Conservation (phyloP, 2,113 vertebrate species). For the Scomber scombrus region DNA sequence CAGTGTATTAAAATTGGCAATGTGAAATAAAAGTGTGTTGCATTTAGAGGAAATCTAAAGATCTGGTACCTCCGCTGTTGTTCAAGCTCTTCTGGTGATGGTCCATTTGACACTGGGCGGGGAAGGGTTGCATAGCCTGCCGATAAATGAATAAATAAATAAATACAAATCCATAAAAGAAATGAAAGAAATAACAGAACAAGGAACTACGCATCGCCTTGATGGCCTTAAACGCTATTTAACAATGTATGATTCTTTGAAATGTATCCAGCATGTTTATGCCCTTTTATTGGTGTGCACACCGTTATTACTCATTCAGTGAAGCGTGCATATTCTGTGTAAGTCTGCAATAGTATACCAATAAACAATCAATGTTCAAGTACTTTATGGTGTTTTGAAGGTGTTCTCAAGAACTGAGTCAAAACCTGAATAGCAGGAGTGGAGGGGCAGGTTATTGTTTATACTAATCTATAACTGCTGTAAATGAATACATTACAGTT, state of each 20-base stretch:
- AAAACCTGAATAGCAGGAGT: too few species aligned
- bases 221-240: neutral
- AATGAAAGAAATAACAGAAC: neutral
- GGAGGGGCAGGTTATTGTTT: too few species aligned
- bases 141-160: neutral
- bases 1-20: neutral
- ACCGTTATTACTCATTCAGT: neutral
- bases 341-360: neutral
- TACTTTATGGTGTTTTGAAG: neutral
- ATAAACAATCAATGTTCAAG: neutral
- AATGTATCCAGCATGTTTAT: neutral
- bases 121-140: conserved; percentile 79
- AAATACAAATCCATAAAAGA: conserved; percentile 23
- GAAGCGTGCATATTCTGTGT: conserved; percentile 31
- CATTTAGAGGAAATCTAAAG: neutral
- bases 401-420: too few species aligned
- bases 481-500: too few species aligned
- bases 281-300: conserved; percentile 1
- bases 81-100: conserved; percentile 89
- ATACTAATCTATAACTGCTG: too few species aligned
- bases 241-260: neutral
- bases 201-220: neutral
- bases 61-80: conserved; percentile 88
- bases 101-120: conserved; percentile 87
- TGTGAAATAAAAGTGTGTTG: neutral